A percentile compares a stretch with the other conserved stretches of the same genome.
Conservation (phyloP, 1,140 invertebrate species). For the Psix sp. region DNA sequence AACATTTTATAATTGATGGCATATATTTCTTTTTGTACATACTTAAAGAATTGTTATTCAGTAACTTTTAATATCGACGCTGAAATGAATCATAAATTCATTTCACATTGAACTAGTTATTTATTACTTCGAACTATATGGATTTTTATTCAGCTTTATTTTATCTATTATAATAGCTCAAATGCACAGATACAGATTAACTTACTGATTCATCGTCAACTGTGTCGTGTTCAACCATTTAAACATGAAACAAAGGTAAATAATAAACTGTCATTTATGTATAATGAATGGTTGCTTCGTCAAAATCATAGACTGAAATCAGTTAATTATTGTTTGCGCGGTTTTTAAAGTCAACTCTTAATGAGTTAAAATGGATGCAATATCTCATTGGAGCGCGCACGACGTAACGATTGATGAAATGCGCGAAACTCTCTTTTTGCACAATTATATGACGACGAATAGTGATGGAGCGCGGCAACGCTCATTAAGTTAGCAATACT, state of each 20-base stretch:
- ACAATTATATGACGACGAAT: constrained; percentile 51
- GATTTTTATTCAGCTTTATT: no score
- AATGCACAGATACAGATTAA: no score
- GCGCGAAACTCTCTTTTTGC: constrained; percentile 46
- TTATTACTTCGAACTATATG: no score
- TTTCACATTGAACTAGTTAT: no score
- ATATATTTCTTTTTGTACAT: no score
- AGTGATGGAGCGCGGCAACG: constrained; percentile 55
- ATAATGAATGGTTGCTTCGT: constrained; percentile 18
- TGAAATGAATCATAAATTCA: no score
- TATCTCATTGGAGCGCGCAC: constrained; percentile 37
- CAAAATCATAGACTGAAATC: constrained; percentile 17
- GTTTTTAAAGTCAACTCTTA: constrained; percentile 23
- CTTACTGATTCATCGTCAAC: no score
- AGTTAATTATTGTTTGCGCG: constrained; percentile 24
- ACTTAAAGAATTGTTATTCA: no score
- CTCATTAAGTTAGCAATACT: constrained; percentile 65
- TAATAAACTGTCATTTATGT: constrained; percentile 10
- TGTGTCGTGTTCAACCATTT: no score
- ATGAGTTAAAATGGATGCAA: constrained; percentile 40
- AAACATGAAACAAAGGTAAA: neutral
- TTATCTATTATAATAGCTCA: no score
- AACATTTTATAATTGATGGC: no score
- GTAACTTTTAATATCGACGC: no score
- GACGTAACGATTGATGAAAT: constrained; percentile 42